Conservation (phyloP, 2,113 vertebrate species). For the Scopus umbretta region DNA sequence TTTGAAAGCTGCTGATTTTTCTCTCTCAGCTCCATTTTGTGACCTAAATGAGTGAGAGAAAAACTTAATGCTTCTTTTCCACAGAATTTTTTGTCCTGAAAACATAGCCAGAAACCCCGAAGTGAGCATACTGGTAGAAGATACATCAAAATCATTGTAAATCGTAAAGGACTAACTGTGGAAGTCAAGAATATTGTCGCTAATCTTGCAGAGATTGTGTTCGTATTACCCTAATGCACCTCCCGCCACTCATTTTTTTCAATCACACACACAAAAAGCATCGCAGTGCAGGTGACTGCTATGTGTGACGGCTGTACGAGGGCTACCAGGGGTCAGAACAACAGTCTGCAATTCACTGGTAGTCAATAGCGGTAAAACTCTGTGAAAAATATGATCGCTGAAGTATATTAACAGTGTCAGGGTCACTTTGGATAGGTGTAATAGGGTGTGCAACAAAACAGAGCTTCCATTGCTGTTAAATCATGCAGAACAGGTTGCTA, state of each 20-base stretch:
- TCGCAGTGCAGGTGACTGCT: conserved; percentile 42
- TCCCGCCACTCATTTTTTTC: conserved; percentile 51
- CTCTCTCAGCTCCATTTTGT: conserved; percentile 63
- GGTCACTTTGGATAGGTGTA: conserved; percentile 22
- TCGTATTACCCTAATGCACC: conserved; percentile 36
- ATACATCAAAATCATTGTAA: not conserved
- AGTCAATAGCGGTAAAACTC: not conserved
- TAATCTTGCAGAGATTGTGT: conserved; percentile 26
- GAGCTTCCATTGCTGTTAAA: conserved; percentile 38
- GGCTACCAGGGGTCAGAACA: not conserved
- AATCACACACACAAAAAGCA: conserved; percentile 36
- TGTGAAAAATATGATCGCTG: conserved; percentile 1
- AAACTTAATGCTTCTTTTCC: conserved; percentile 38
- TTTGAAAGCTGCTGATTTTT: conserved; percentile 75
- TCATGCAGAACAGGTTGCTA: conserved; percentile 29
- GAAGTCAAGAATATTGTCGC: not conserved
- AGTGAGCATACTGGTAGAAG: not conserved
- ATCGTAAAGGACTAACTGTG: not conserved
- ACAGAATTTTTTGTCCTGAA: conserved; percentile 50
- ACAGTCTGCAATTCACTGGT: not conserved
- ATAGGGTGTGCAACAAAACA: conserved; percentile 22
- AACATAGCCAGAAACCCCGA: conserved; percentile 25
- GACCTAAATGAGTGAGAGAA: conserved; percentile 64
- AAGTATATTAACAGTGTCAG: conserved; percentile 27
- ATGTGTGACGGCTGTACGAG: not conserved